Evolutionary conservation across 2,888 invertebrate genomes (phyloP).

Genomic region (Gisinianus flammeolus): DNA sequence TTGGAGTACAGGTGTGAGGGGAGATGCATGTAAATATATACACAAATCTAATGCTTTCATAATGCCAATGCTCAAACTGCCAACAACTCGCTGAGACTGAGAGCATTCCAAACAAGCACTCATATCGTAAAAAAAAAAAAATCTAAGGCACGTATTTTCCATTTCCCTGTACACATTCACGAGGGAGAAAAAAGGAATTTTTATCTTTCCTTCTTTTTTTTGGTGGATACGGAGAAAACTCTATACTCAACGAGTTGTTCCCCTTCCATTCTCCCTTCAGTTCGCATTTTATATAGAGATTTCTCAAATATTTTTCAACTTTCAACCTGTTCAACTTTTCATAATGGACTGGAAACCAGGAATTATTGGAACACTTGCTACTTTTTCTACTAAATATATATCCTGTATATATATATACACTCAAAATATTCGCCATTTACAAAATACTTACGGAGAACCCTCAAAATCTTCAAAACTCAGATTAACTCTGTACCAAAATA

Average conservation of each 20-base stretch:
- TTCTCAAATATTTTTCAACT: neutral
- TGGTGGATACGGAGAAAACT: neutral
- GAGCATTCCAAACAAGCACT: conserved; percentile 15
- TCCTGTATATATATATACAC: too few species aligned
- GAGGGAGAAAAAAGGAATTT: conserved; percentile 9
- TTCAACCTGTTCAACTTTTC: neutral
- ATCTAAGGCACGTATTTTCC: neutral
- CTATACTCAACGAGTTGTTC: neutral
- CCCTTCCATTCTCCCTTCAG: neutral
- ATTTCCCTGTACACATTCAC: neutral
- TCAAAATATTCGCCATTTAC: too few species aligned
- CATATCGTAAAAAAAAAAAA: neutral
- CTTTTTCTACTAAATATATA: too few species aligned
- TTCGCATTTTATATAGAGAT: neutral
- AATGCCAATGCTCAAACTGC: neutral
- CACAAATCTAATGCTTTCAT: neutral
- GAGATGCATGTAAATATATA: neutral
- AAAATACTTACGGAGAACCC: too few species aligned
- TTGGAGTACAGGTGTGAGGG: neutral
- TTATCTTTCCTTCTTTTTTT: neutral
- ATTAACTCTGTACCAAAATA: too few species aligned
- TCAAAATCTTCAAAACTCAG: too few species aligned
- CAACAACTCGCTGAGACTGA: neutral
- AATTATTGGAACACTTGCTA: conserved; percentile 14
- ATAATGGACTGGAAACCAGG: neutral